Evolutionary conservation across 2,888 invertebrate genomes (phyloP).

Genomic region (Lithodes maja): DNA sequence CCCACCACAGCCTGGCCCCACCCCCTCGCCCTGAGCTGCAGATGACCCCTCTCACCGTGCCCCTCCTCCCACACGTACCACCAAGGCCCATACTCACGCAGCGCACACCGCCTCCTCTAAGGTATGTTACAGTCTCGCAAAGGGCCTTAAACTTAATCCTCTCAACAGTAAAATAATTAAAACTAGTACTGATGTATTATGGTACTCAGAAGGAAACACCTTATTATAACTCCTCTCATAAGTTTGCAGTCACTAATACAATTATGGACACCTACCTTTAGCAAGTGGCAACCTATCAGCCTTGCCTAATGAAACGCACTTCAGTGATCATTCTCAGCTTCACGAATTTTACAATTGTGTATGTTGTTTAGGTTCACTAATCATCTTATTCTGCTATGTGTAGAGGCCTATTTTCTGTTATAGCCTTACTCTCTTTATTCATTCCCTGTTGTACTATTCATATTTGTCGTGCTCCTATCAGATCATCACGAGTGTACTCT

Average conservation of each 20-base stretch:
- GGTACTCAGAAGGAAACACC: no score
- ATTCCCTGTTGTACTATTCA: not conserved
- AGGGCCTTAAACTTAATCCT: no score
- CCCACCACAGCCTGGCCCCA: slow-evolving; percentile 3
- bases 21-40: slow-evolving; percentile 46
- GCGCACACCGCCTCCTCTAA: slow-evolving; percentile 51
- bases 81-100: slow-evolving; percentile 57
- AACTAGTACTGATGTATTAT: no score
- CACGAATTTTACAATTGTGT: not conserved
- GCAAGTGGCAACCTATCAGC: no score
- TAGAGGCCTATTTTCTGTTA: no score
- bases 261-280: no score
- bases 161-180: no score
- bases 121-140: slow-evolving; percentile 9
- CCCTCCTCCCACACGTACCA: slow-evolving; percentile 57
- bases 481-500: slow-evolving; percentile 53
- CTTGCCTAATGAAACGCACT: no score
- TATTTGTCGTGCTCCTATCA: not conserved
- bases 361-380: not conserved
- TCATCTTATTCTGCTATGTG: not conserved
- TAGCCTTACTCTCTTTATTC: not conserved
- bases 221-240: no score
- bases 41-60: slow-evolving; percentile 61
- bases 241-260: no score
- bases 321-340: not conserved